phyloP scores from a whole-genome alignment of 2,797 vertebrate species.

The Onychomys leucogaster region DNA sequence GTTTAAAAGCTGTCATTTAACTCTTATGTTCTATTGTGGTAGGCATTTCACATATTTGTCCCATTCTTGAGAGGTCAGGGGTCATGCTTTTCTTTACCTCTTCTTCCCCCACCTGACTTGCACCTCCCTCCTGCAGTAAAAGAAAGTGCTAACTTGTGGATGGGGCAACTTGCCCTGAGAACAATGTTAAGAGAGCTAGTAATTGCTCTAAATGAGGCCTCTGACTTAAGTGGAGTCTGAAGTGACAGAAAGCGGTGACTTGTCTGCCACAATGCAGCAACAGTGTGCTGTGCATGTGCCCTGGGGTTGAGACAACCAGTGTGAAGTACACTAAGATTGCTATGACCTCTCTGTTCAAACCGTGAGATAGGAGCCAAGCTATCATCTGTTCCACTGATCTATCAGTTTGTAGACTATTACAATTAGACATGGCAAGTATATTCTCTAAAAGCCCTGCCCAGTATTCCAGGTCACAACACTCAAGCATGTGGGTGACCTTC shows the following conservation, averaged over 20 bases:
- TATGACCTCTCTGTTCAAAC: not conserved
- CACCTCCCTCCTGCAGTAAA: not conserved
- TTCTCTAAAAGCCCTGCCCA: not conserved
- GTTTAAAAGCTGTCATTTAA: constrained; percentile 4
- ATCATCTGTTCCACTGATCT: not conserved
- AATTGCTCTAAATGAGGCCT: constrained; percentile 1
- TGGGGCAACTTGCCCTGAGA: not conserved
- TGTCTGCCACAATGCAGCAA: not conserved
- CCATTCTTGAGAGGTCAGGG: not conserved
- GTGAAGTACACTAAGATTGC: not conserved
- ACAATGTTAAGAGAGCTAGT: constrained; percentile 13
- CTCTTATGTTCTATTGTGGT: constrained; percentile 16
- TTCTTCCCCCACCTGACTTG: not conserved
- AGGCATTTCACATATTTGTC: constrained; percentile 39
- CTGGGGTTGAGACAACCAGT: not conserved
- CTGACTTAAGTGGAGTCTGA: not conserved
- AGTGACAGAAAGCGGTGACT: not conserved
- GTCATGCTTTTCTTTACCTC: constrained; percentile 11
- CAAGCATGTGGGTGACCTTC: not conserved
- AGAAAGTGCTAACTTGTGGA: not conserved
- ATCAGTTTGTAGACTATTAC: not conserved
- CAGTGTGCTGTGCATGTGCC: not conserved
- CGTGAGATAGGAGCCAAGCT: not conserved
- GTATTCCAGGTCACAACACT: not conserved
- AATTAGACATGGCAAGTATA: not conserved